These are phyloP conservation scores for Plagiodera versicolora DNA, from an alignment of 2,888 invertebrate species.

Conservation along the genomic window DNA sequence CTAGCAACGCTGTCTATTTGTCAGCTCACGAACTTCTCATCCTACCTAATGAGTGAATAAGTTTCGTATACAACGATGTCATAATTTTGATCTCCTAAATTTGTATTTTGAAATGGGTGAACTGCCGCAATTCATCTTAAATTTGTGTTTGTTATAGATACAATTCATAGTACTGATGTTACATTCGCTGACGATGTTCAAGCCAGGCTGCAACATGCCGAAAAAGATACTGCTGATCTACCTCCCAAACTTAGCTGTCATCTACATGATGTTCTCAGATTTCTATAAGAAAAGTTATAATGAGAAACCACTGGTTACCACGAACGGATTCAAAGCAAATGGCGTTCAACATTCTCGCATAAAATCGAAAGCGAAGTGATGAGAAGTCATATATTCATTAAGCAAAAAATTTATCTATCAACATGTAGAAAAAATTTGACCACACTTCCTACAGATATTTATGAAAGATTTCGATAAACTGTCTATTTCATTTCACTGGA, in stretches of 20 bases:
- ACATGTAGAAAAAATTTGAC: no score
- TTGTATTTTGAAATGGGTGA: no score
- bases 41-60: no score
- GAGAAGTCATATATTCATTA: neutral
- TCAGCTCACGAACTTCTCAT: no score
- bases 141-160: slow-evolving; percentile 20
- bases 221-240: slow-evolving; percentile 59
- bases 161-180: slow-evolving; percentile 68
- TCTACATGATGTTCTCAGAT: slow-evolving; percentile 72
- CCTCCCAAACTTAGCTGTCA: slow-evolving; percentile 63
- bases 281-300: slow-evolving; percentile 66
- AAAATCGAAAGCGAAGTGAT: neutral
- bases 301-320: slow-evolving; percentile 32
- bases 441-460: no score
- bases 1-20: no score
- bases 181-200: slow-evolving; percentile 59
- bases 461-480: no score
- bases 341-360: neutral
- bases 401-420: no score
- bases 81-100: no score
- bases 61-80: no score
- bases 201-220: slow-evolving; percentile 62
- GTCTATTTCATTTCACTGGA: no score
- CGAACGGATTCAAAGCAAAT: slow-evolving; percentile 1
- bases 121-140: no score